Evolutionary conservation across 2,888 invertebrate species (phyloP).

Genomic region (Pasiphila rectangulata): DNA sequence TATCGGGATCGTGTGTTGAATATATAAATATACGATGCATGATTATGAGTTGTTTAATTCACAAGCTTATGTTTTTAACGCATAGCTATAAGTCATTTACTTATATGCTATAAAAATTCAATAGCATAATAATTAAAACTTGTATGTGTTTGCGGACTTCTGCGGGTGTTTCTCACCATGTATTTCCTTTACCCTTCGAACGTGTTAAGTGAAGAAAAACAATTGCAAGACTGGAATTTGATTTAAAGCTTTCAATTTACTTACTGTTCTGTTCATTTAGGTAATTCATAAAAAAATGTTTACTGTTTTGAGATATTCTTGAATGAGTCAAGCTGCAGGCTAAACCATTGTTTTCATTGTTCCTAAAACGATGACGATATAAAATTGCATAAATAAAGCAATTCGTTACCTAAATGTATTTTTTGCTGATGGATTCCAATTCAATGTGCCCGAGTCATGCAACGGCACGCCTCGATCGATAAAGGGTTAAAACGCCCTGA

Average conservation of each 20-base stretch:
- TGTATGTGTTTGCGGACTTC: too few relatives aligned
- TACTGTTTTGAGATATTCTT: too few relatives aligned
- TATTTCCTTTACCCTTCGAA: too few relatives aligned
- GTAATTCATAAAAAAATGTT: too few relatives aligned
- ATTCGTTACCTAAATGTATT: conserved; percentile 4
- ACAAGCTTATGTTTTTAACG: neutral
- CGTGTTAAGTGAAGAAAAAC: too few relatives aligned
- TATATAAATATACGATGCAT: conserved; percentile 6
- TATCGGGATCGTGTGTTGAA: conserved; percentile 15
- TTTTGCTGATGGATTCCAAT: conserved; percentile 16
- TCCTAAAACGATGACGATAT: neutral
- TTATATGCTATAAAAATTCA: too few relatives aligned
- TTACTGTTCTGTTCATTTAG: too few relatives aligned
- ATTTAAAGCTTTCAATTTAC: too few relatives aligned
- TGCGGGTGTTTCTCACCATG: too few relatives aligned
- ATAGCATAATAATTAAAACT: too few relatives aligned
- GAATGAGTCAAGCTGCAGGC: neutral
- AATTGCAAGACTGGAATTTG: too few relatives aligned
- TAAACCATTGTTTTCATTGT: neutral
- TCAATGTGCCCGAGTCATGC: conserved; percentile 19
- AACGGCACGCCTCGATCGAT: conserved; percentile 15
- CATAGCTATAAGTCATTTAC: neutral
- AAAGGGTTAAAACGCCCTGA: conserved; percentile 4
- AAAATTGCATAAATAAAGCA: conserved; percentile 3
- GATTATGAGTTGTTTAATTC: neutral